A percentile compares a stretch with the other conserved stretches of the same genome.
phyloP scores from a whole-genome alignment of 2,797 vertebrate genomes.

The Nyctalus aviator region DNA sequence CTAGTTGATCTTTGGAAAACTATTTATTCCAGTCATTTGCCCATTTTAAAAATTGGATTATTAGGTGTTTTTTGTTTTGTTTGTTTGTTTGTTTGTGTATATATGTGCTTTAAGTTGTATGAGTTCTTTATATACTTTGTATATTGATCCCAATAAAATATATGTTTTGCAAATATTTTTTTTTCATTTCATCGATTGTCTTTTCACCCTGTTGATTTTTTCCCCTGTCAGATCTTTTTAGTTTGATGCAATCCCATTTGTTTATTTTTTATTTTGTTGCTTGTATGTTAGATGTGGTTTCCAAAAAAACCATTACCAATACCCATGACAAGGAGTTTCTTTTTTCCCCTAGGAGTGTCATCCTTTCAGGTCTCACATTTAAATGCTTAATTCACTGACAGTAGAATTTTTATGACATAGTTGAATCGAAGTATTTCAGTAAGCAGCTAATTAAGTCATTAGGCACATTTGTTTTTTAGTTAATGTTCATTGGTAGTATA shows the following conservation, averaged over 20 bases:
- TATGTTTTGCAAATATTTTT: not conserved
- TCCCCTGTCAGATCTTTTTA: no score
- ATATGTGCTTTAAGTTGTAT: not conserved
- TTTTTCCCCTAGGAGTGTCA: no score
- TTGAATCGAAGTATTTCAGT: constrained; percentile 7
- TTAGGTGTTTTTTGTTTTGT: not conserved
- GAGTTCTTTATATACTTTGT: not conserved
- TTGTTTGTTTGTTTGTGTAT: not conserved
- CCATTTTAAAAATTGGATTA: not conserved
- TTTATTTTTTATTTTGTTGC: no score
- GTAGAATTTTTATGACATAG: constrained; percentile 4
- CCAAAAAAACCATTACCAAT: not conserved
- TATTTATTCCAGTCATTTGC: no score
- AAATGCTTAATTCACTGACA: not conserved
- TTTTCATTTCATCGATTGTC: not conserved
- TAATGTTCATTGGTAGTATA: constrained; percentile 42
- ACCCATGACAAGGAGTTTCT: no score
- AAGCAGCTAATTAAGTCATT: not conserved
- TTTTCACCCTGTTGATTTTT: not conserved
- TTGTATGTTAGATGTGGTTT: no score
- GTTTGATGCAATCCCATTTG: no score
- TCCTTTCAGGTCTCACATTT: no score
- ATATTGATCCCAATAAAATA: no score
- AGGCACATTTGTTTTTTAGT: constrained; percentile 53
- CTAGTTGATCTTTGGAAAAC: not conserved